Base-by-base conservation (phyloP, 1,140 invertebrate species). In the Chironomus tepperi region DNA sequence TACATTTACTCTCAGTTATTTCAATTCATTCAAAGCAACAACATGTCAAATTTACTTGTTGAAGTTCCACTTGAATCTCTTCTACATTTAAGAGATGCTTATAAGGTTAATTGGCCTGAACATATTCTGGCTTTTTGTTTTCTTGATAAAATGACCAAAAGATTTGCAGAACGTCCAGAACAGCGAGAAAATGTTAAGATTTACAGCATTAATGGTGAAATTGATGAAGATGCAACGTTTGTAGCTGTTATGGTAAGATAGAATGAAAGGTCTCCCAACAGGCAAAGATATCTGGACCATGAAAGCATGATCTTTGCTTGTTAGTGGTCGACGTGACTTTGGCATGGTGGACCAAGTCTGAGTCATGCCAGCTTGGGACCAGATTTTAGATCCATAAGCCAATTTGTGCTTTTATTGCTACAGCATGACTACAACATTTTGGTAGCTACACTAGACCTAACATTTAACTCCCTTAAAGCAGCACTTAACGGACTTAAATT, bases 61-160 rank as follows among this genome's bases (percentile, higher is more conserved):
- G 16, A 70, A 70, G 19, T 70, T 19, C 65, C 65, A 19, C n/a
- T 70, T 70, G 65, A 70, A 70, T 19, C 16, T 70, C 19, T 70
- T 70, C 6, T 6, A 19, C 3, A 3, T 7, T 19, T 70, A 16
- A 70, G 65, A 70, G 65, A 70, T 19, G 2, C 19, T 10, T 70
- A 19, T 70, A 70, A 19, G 65, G 16, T 70, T 7, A 18, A 70
- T 19, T 70, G 65, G 65, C 65, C 65, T 10, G 16, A 70, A 6
- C 16, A 70, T 7, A 21, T 70, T 70, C 3, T 7, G 8, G 16
- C 65, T 7, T 70, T 70, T 21, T 18, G 9, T 19, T 70, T 70
- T 10, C n/a, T 70, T 7, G 65, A 70, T 18, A 70, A 70, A 18
- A 18, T 18, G 16, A 70, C 19, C 19, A 9, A 21, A 8, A 15